A percentile compares a stretch with the other conserved stretches of the same genome.
Evolutionary conservation across 1,140 invertebrate species (phyloP).

Genomic region (Drosophila baimaii): DNA sequence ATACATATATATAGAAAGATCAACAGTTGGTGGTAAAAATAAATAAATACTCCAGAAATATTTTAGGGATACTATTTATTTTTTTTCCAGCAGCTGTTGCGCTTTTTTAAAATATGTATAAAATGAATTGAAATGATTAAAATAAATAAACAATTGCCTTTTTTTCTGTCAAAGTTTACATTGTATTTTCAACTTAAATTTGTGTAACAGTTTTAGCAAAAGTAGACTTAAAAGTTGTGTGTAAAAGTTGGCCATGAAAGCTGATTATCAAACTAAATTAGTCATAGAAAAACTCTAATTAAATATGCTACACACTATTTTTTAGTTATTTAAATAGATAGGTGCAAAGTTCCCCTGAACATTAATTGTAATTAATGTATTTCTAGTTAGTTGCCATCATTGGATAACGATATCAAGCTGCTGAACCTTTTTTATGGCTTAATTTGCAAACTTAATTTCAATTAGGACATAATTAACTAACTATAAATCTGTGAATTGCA

Average conservation of each 20-base stretch:
- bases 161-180: background rate
- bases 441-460: slow-evolving; percentile 1
- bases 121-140: too few relatives aligned
- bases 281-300: background rate
- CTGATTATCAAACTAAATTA: background rate
- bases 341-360: background rate
- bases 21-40: background rate
- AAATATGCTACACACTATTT: background rate
- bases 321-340: background rate
- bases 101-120: too few relatives aligned
- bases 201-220: background rate
- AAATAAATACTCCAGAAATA: background rate
- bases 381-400: background rate
- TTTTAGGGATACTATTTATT: too few relatives aligned
- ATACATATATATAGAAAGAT: background rate
- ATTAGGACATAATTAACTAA: slow-evolving; percentile 21
- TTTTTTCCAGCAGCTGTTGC: too few relatives aligned
- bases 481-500: background rate
- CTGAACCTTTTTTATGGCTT: background rate
- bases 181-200: background rate
- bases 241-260: background rate
- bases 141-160: background rate
- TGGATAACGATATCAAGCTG: too few relatives aligned
- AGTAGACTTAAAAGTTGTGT: background rate
- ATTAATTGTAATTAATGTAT: background rate